Evolutionary conservation across 2,113 vertebrate species (phyloP), one percentile per base, ranked within the genome.

Genomic region (Ammodytes marinus): DNA sequence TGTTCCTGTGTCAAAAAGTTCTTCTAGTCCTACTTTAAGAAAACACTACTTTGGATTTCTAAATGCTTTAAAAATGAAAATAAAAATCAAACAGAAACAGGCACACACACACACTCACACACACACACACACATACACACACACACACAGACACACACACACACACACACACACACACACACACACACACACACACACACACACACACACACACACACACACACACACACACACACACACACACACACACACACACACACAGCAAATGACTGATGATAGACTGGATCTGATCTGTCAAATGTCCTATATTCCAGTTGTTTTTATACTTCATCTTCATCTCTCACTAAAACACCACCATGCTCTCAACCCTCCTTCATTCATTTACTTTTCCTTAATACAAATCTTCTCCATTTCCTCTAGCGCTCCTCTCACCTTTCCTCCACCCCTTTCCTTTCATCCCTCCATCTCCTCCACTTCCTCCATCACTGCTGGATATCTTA

Each of bases 351-450:
- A n/a, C n/a, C n/a, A 80, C 66, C 58, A 2, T 61, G 1, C 19
- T 63, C 64, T 73, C 54, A 45, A 35, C 60, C 14, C 55, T n/a
- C 14, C 64, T 54, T 64, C 57, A 13, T 65, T 71, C 19, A 45
- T 85, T 54, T 58, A 37, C 76, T 69, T 61, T 50, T 63, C 74
- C 68, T 86, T 71, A 19, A 3, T 80, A 63, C 70, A 85, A 79
- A 82, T 89, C 75, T 88, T 77, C 63, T 81, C 47, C 78, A 46
- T 89, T 78, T 88, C 77, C 84, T 87, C 65, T 13, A 90, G 91
- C 46, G 8, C 60, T 81, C 71, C 79, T 12, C 73, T 54, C 67
- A 83, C 69, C 80, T 76, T 69, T 40, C 66, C 49, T 77, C 82
- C 88, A 83, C n/a, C 79, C 77, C 45, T 76, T 58, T 39, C 82